Conservation (phyloP, 2,113 vertebrate genomes). For the Varanus salvator region DNA sequence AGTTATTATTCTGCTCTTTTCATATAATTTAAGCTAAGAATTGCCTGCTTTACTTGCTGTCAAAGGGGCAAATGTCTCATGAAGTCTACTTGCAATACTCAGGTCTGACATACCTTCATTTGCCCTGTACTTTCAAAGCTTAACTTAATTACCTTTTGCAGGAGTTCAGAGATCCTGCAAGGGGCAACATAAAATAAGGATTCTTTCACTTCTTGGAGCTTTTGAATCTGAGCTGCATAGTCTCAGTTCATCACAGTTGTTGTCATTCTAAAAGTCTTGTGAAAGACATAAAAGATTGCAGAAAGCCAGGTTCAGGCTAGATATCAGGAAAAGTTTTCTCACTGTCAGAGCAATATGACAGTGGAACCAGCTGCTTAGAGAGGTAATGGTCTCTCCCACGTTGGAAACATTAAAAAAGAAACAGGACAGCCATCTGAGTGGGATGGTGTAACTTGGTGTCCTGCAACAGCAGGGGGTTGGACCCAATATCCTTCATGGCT, state of each 20-base stretch:
- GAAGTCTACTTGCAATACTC: background rate
- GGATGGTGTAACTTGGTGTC: no score
- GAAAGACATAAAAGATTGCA: background rate
- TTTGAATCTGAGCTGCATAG: background rate
- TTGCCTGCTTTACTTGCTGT: background rate
- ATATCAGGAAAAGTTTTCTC: no score
- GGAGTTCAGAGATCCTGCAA: background rate
- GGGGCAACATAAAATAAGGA: background rate
- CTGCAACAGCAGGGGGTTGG: no score
- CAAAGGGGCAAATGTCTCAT: background rate
- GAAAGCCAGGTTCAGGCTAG: no score
- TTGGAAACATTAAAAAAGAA: no score
- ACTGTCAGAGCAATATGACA: no score
- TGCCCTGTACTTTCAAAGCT: background rate
- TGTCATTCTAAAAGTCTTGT: background rate
- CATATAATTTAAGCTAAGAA: background rate
- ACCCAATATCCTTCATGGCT: no score
- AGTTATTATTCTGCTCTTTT: background rate
- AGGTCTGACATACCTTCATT: background rate
- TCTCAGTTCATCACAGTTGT: background rate
- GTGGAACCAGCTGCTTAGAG: no score
- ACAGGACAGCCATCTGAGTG: no score
- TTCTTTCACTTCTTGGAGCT: background rate
- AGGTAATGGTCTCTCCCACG: no score
- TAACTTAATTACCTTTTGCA: background rate